phyloP scores from a whole-genome alignment of 2,888 invertebrate genomes.

The Pachydiplax longipennis region DNA sequence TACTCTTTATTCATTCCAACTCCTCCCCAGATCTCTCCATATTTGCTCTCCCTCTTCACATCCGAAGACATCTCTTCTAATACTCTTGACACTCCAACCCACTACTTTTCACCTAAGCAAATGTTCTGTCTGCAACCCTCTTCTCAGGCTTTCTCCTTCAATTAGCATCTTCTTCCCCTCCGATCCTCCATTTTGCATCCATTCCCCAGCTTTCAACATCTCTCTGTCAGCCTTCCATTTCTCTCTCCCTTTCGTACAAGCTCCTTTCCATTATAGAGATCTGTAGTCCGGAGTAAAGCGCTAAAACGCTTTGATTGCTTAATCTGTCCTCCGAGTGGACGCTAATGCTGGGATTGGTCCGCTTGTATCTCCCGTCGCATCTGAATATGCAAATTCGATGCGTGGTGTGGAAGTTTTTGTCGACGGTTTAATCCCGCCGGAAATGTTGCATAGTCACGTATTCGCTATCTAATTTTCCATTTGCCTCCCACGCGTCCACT shows the following conservation, averaged over 20 bases:
- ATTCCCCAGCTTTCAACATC: conserved; percentile 23
- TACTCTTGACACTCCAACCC: background rate
- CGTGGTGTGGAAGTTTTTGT: conserved; percentile 13
- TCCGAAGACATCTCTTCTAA: background rate
- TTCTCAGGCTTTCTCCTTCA: background rate
- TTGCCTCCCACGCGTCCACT: background rate
- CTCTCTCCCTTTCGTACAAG: background rate
- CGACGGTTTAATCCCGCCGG: conserved; percentile 8
- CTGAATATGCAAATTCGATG: conserved; percentile 32
- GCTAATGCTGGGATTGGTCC: conserved; percentile 31
- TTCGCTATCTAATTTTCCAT: conserved; percentile 6
- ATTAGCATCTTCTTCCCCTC: background rate
- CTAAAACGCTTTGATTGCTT: conserved; percentile 41
- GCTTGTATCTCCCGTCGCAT: background rate
- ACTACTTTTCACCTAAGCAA: background rate
- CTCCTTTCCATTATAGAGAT: background rate
- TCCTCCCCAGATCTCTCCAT: background rate
- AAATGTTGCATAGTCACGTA: background rate
- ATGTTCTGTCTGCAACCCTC: background rate
- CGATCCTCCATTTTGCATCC: conserved; percentile 45
- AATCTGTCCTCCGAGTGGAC: conserved; percentile 42
- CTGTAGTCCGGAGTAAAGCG: conserved; percentile 11
- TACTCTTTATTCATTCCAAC: background rate
- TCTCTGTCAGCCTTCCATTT: background rate
- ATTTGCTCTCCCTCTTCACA: background rate